Evolutionary conservation across 2,113 vertebrate genomes (phyloP), one percentile per base, ranked within the genome.

Genomic region (Elephas maximus): DNA sequence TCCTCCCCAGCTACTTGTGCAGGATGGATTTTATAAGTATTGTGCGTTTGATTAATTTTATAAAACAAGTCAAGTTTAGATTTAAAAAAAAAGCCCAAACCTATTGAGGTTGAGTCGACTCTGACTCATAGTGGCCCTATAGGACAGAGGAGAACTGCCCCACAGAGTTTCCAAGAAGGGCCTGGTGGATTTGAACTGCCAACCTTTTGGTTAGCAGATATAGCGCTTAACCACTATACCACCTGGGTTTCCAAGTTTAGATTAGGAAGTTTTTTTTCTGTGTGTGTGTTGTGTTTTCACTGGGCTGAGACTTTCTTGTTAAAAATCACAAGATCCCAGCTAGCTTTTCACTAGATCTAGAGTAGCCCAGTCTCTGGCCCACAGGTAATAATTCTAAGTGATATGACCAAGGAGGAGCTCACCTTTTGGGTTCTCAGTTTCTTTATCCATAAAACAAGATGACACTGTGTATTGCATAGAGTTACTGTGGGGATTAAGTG

Each of bases 231-330:
- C 37, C 37, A 37, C 37, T 37, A 37, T 2, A 37, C 37, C 37
- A 37, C 37, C 37, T 37, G 37, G 37, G 37, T 37, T 37, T 37
- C 37, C 24, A 48, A 7, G 71, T 96, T 94, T 87, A 74, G 63
- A 90, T 80, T 84, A 57, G 20, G 28, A 88, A 45, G 2, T 41
- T 77, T 90, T 48, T 2, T 91, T 41, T 53, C 65, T 33, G 77
- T 78, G 30, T 15, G 45, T 74, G 74, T 87, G 9, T 81, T 73
- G 17, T 76, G 33, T 37, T 86, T 97, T 90, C 45, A 37, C 24
- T 87, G 45, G 11, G 26, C 37, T 95, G 48, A 87, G 33, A 15
- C 24, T 95, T 96, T 77, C 57, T 88, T 79, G 77, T 71, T 83
- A 8, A 76, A 37, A 85, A 62, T 83, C 45, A 45, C 2, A 76